phyloP scores from a whole-genome alignment of 2,797 vertebrate species.

The Acanthurus leucopareius region DNA sequence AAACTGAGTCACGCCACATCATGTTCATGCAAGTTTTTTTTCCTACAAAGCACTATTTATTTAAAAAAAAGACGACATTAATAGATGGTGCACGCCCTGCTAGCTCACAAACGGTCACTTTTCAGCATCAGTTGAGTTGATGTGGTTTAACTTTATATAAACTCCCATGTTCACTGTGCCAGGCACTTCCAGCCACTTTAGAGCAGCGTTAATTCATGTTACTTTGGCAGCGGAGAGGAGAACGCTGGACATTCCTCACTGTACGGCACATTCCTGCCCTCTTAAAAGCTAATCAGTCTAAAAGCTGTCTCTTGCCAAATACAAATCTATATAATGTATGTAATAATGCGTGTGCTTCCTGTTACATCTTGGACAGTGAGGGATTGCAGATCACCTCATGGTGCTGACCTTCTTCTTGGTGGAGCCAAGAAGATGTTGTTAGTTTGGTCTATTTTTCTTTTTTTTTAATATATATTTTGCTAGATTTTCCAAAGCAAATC shows the following conservation, averaged over 20 bases:
- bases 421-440: constrained; percentile 30
- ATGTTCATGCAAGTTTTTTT: constrained; percentile 21
- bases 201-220: constrained; percentile 46
- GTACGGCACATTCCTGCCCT: constrained; percentile 70
- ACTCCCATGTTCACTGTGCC: constrained; percentile 49
- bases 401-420: constrained; percentile 54
- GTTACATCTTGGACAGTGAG: constrained; percentile 32
- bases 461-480: constrained; percentile 42
- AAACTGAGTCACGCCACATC: not conserved
- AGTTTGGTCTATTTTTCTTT: not conserved
- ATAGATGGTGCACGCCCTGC: constrained; percentile 4
- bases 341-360: constrained; percentile 42
- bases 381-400: constrained; percentile 44
- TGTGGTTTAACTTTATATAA: constrained; percentile 18
- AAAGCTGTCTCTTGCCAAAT: constrained; percentile 59
- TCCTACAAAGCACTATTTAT: constrained; percentile 57
- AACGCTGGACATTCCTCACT: constrained; percentile 64
- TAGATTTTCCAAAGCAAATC: constrained; percentile 77
- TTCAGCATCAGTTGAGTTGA: constrained; percentile 14
- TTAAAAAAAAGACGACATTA: constrained; percentile 27
- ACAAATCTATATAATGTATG: constrained; percentile 36
- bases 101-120: constrained; percentile 6
- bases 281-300: constrained; percentile 49
- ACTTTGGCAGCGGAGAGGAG: constrained; percentile 42
- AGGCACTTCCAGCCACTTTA: constrained; percentile 63